These are phyloP conservation scores for Corvus moneduloides DNA, from an alignment of 2,113 vertebrate species.

Conservation along the genomic window DNA sequence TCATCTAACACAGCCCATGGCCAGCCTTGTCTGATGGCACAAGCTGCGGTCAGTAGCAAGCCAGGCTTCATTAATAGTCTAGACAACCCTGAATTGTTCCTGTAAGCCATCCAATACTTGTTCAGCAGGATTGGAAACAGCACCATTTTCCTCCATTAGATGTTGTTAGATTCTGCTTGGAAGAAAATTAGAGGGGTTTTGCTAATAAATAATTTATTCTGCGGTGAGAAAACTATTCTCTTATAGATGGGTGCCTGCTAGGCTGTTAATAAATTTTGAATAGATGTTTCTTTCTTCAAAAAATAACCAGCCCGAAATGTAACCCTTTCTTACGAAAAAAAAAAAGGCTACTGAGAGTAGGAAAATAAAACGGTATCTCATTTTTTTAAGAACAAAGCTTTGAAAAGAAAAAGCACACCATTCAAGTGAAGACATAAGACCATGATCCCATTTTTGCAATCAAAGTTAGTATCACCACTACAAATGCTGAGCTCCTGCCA, in stretches of 20 bases:
- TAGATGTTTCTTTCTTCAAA: not conserved
- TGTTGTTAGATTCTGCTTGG: not conserved
- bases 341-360: not conserved
- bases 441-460: not conserved
- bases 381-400: not conserved
- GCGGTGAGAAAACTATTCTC: not conserved
- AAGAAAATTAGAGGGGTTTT: not conserved
- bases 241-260: not conserved
- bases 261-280: not conserved
- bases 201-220: conserved; percentile 12
- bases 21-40: not conserved
- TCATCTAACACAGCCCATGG: not conserved
- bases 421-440: not conserved
- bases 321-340: not conserved
- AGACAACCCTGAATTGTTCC: not conserved
- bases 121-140: not conserved
- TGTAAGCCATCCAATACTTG: not conserved
- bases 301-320: not conserved
- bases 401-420: not conserved
- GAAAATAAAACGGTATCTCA: not conserved
- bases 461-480: not conserved
- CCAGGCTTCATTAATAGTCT: not conserved
- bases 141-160: not conserved
- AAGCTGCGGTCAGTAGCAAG: not conserved
- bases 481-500: not conserved